Percentiles rank a stretch among this genome's conserved stretches.
phyloP scores from a whole-genome alignment of 2,888 invertebrate species.

The Lottia scabra region DNA sequence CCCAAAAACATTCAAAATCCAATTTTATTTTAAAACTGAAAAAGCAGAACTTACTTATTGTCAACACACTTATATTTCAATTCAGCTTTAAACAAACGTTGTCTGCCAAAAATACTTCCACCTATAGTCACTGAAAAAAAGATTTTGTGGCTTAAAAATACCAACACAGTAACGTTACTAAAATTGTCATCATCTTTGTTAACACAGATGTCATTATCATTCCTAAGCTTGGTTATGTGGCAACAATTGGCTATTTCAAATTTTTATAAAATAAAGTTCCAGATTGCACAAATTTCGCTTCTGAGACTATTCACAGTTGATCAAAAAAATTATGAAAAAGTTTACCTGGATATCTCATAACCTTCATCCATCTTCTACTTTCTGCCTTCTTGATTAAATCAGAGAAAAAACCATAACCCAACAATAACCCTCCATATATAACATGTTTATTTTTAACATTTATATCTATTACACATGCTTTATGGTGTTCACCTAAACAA shows the following conservation, averaged over 20 bases:
- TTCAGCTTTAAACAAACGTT: not conserved
- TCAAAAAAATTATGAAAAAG: not conserved
- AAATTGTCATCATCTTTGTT: too few relatives aligned
- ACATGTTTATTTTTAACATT: constrained; percentile 18
- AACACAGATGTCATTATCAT: too few relatives aligned
- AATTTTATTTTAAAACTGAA: too few relatives aligned
- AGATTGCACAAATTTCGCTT: too few relatives aligned
- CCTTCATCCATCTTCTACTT: constrained; percentile 34
- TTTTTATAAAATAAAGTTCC: too few relatives aligned
- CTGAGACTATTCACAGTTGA: too few relatives aligned
- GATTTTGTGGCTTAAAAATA: too few relatives aligned
- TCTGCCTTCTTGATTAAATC: constrained; percentile 29
- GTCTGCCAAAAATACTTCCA: not conserved
- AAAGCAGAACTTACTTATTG: too few relatives aligned
- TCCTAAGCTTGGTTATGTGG: too few relatives aligned
- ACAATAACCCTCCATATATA: constrained; percentile 18
- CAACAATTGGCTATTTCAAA: too few relatives aligned
- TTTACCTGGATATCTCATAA: constrained; percentile 33
- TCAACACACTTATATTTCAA: not conserved
- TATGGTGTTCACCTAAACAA: not conserved
- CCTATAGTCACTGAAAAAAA: not conserved
- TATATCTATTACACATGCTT: not conserved
- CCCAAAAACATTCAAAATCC: too few relatives aligned
- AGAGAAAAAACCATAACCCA: constrained; percentile 32
- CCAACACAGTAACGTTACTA: too few relatives aligned